phyloP scores from a whole-genome alignment of 2,888 invertebrate species.

The Tethea ocularis region DNA sequence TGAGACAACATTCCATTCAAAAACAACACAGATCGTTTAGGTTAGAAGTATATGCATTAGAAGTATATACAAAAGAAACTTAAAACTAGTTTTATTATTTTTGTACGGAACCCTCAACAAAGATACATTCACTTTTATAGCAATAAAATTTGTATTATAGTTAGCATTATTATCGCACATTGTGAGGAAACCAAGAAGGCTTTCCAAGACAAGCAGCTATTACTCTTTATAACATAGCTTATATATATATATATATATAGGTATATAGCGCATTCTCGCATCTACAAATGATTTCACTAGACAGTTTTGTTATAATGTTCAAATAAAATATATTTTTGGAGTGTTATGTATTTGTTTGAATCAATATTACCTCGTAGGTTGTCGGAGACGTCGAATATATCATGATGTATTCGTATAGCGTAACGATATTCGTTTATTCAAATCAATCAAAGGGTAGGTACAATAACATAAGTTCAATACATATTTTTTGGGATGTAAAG shows the following conservation, averaged over 20 bases:
- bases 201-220: not conserved
- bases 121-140: too few relatives aligned
- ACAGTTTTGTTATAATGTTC: slow-evolving; percentile 30
- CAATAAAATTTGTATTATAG: too few relatives aligned
- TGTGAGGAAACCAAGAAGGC: not conserved
- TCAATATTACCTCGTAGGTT: slow-evolving; percentile 24
- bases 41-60: too few relatives aligned
- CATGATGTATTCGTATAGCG: slow-evolving; percentile 11
- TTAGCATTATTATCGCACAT: not conserved
- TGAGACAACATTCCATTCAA: too few relatives aligned
- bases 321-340: slow-evolving; percentile 23
- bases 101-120: too few relatives aligned
- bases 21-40: too few relatives aligned
- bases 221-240: too few relatives aligned
- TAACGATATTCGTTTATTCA: not conserved
- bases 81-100: too few relatives aligned
- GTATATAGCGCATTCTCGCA: slow-evolving; percentile 11
- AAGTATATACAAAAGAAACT: too few relatives aligned
- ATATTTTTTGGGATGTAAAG: too few relatives aligned
- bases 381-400: slow-evolving; percentile 11
- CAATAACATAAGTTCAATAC: too few relatives aligned
- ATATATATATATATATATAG: too few relatives aligned
- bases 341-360: slow-evolving; percentile 22
- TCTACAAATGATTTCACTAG: slow-evolving; percentile 29
- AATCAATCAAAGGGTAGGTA: not conserved